These are phyloP conservation scores for Aporophyla nigra DNA, from an alignment of 2,888 invertebrate species.

Conservation along the genomic window DNA sequence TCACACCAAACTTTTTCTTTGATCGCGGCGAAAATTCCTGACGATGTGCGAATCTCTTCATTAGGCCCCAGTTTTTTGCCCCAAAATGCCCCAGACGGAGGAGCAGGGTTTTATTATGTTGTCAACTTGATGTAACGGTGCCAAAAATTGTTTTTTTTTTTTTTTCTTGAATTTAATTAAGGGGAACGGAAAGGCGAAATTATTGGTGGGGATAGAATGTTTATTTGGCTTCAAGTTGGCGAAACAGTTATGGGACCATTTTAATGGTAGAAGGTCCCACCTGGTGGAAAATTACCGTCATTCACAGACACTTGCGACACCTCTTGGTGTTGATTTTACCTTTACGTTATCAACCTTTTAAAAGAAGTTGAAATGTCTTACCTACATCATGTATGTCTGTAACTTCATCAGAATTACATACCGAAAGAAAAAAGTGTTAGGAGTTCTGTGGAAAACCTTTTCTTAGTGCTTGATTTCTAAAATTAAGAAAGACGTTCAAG, in stretches of 20 bases:
- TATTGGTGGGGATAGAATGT: conserved; percentile 13
- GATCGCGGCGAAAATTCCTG: conserved; percentile 60
- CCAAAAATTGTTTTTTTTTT: conserved; percentile 41
- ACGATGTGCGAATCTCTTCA: conserved; percentile 79
- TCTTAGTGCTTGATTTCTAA: no score
- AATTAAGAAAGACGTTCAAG: no score
- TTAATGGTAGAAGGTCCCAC: not conserved
- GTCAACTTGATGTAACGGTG: conserved; percentile 74
- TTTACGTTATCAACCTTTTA: not conserved
- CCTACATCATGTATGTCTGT: not conserved
- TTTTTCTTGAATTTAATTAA: conserved; percentile 65
- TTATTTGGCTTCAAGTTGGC: not conserved
- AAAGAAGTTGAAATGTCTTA: not conserved
- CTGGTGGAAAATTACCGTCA: not conserved
- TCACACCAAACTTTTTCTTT: conserved; percentile 58
- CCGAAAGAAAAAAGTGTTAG: not conserved
- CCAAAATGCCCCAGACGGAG: conserved; percentile 63
- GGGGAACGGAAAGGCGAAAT: conserved; percentile 42
- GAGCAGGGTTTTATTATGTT: conserved; percentile 74
- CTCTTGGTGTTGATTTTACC: no score
- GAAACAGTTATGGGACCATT: not conserved
- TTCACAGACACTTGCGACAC: not conserved
- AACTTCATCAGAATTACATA: not conserved
- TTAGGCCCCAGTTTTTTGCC: conserved; percentile 72
- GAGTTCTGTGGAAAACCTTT: no score